phyloP scores from a whole-genome alignment of 2,888 invertebrate species.

The Miltochrista miniata region DNA sequence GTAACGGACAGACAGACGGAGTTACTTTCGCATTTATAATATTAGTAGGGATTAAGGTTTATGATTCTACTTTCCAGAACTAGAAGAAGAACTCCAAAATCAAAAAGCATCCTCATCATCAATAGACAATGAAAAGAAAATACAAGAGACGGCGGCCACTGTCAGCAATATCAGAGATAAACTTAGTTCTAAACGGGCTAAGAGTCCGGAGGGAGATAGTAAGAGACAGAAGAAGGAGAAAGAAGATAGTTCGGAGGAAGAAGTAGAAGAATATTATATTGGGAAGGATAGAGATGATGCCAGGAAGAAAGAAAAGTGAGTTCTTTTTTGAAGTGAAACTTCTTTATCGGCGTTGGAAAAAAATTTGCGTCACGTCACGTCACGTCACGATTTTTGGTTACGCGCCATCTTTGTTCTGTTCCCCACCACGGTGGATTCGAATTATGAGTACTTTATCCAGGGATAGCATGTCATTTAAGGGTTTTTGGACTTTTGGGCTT shows the following conservation, averaged over 20 bases:
- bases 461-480: no score
- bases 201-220: constrained; percentile 47
- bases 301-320: constrained; percentile 84
- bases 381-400: no score
- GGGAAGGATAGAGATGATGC: constrained; percentile 85
- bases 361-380: no score
- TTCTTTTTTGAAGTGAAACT: background rate
- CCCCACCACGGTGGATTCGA: no score
- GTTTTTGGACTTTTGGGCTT: no score
- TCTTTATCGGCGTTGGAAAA: no score
- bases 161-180: constrained; percentile 72
- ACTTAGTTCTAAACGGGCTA: constrained; percentile 51
- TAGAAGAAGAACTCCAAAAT: constrained; percentile 59
- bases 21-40: no score
- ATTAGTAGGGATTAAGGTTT: no score
- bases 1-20: no score
- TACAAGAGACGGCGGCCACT: constrained; percentile 58
- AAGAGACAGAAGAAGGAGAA: constrained; percentile 46
- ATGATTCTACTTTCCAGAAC: constrained; percentile 49
- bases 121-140: constrained; percentile 50
- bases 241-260: constrained; percentile 51
- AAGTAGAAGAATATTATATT: constrained; percentile 84
- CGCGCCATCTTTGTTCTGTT: no score
- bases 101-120: constrained; percentile 40
- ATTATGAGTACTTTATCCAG: no score